Base-by-base conservation (phyloP, 2,113 vertebrate species). In the Symphodus melops region DNA sequence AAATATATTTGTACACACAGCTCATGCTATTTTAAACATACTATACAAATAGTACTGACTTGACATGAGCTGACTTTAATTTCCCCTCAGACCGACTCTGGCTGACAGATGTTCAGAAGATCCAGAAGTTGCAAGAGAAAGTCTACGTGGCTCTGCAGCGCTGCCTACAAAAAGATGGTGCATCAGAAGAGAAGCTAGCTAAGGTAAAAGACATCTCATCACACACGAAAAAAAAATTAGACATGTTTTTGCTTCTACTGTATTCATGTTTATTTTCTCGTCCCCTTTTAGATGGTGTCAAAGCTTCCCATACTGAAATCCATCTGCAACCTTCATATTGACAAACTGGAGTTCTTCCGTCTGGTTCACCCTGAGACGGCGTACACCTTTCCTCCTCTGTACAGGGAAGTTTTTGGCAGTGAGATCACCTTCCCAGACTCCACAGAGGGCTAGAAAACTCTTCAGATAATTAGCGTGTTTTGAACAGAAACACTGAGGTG, bases 331-430 rank as follows among this genome's bases (percentile, higher is more conserved):
- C 95, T 97, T 58, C 96, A 97, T 91, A 93, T 96, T 59, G 96
- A 97, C 88, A 97, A 97, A 88, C 92, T 97, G 92, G 95, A 96
- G 80, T 96, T 97, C 89, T 97, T 97, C 92, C 95, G 92, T 1
- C 92, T 97, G 64, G 86, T 97, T 66, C 96, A 97, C 84, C 96
- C 96, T 0, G 95, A 97, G 80, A 97, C 95, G 0, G 96, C 95
- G 4, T 94, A 94, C 75, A 94, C 90, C 70, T 97, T 97, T 66
- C 96, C 96, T 0, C 95, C 96, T 1, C 94, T 97, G 65, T 97
- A 96, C 23, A 93, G 95, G 61, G 96, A 97, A 74, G 96, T 97
- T 9, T 97, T 97, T 85, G 94, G 94, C 81, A 96, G 95, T 1
- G 96, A 97, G 83, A 91, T 96, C 19, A 89, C 93, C 85, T 96